Percentiles rank a stretch among this genome's conserved stretches.
Evolutionary conservation across 2,113 vertebrate species (phyloP).

Genomic region (Pygoscelis antarcticus): DNA sequence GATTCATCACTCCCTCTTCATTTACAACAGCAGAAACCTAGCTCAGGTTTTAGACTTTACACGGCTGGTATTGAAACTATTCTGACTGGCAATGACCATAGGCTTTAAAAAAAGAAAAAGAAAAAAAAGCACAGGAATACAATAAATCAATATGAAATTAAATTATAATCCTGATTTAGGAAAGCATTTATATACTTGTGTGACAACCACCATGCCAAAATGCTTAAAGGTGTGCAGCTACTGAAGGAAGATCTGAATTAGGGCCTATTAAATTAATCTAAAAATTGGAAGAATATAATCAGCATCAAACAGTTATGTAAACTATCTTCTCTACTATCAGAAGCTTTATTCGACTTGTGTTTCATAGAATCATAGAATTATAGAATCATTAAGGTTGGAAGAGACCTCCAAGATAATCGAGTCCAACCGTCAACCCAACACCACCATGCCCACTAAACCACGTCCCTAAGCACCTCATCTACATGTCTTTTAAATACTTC

Average conservation of each 20-base stretch:
- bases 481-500: no score
- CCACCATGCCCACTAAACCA: no score
- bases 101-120: background rate
- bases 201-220: background rate
- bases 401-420: no score
- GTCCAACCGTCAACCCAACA: no score
- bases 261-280: background rate
- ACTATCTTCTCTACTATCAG: background rate
- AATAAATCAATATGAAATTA: background rate
- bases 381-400: no score
- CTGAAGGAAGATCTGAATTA: background rate
- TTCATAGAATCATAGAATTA: no score
- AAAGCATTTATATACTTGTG: background rate
- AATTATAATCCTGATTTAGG: background rate
- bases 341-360: background rate
- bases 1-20: background rate
- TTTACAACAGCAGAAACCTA: background rate
- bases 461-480: no score
- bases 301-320: background rate
- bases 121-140: background rate
- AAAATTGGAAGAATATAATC: background rate
- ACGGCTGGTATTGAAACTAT: background rate
- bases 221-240: background rate
- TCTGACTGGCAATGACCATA: background rate
- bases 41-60: background rate